Conservation (phyloP, 2,888 invertebrate species). For the Spicauda simplicius region DNA sequence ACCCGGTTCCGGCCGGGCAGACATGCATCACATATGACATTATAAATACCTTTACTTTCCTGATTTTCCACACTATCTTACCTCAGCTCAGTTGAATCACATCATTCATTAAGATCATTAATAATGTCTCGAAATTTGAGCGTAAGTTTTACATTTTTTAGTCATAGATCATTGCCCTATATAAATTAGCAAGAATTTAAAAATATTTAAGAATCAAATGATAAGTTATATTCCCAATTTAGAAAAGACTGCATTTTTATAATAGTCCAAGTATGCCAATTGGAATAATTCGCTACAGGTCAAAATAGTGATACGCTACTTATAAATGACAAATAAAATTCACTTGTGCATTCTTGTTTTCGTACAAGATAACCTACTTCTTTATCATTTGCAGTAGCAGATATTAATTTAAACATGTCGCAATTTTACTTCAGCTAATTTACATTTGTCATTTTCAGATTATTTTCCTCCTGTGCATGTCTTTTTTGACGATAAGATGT, state of each 20-base stretch:
- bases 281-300: background rate
- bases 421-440: background rate
- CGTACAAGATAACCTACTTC: slow-evolving; percentile 14
- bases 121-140: slow-evolving; percentile 60
- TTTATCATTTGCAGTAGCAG: slow-evolving; percentile 26
- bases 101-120: slow-evolving; percentile 28
- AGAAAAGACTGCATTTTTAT: too few relatives aligned
- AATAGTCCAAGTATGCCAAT: too few relatives aligned
- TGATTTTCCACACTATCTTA: slow-evolving; percentile 60
- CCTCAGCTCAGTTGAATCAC: slow-evolving; percentile 40
- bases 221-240: too few relatives aligned
- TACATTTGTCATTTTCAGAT: slow-evolving; percentile 19
- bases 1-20: slow-evolving; percentile 55
- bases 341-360: background rate
- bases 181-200: too few relatives aligned
- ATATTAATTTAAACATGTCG: background rate
- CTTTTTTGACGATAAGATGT: slow-evolving; percentile 35
- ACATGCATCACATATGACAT: slow-evolving; percentile 45
- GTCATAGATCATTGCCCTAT: too few relatives aligned
- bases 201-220: too few relatives aligned
- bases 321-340: background rate
- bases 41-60: slow-evolving; percentile 66
- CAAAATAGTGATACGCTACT: background rate
- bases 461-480: slow-evolving; percentile 12
- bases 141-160: slow-evolving; percentile 57